Evolutionary conservation across 2,113 vertebrate species (phyloP).

Genomic region (Sylvietta virens): DNA sequence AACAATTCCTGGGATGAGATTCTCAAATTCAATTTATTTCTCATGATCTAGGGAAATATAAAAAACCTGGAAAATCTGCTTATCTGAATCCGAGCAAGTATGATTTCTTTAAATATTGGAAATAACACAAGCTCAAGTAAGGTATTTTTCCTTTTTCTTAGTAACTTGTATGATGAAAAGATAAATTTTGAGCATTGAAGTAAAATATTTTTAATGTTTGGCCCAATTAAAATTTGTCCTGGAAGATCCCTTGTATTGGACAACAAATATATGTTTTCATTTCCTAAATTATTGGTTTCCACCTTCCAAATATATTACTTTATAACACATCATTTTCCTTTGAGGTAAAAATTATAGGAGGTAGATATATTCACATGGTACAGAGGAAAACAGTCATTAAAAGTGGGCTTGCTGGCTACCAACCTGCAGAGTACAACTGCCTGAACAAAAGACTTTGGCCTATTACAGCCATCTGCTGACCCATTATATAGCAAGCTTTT

Average conservation of each 20-base stretch:
- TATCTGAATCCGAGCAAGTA: neutral
- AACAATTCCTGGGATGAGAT: neutral
- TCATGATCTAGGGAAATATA: neutral
- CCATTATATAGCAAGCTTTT: neutral
- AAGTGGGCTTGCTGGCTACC: neutral
- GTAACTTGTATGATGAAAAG: neutral
- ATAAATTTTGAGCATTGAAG: neutral
- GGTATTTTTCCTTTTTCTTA: neutral
- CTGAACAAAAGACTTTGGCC: neutral
- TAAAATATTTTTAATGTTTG: neutral
- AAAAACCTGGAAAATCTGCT: neutral
- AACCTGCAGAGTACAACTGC: neutral
- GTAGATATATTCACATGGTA: neutral
- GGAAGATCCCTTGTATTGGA: neutral
- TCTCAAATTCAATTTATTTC: slow-evolving; percentile 22
- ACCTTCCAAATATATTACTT: neutral
- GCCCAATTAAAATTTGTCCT: neutral
- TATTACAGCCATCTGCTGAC: neutral
- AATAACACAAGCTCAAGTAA: neutral
- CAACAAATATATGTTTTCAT: neutral
- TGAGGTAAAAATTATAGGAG: neutral
- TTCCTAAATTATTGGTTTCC: neutral
- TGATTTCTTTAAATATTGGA: neutral
- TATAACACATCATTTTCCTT: neutral
- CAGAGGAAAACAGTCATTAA: neutral